Percentiles rank a stretch among this genome's conserved stretches.
phyloP scores from a whole-genome alignment of 23 tunicate genomes.

The Diplosoma virens region DNA sequence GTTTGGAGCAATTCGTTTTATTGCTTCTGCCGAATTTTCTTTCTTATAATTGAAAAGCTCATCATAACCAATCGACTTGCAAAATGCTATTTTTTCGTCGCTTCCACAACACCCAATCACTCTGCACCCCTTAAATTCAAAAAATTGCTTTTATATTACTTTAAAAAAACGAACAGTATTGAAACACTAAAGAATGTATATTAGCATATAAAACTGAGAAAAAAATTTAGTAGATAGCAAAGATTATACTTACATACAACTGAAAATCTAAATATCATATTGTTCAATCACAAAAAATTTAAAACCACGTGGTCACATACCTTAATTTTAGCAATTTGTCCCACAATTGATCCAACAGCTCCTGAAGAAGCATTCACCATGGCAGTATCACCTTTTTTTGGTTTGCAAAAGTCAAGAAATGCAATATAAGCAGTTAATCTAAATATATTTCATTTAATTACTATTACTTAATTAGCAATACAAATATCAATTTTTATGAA shows the following conservation, averaged over 20 bases:
- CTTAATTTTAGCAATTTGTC: constrained; percentile 71
- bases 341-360: constrained; percentile 63
- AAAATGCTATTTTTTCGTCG: constrained; percentile 42
- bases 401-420: constrained; percentile 51
- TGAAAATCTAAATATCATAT: too few relatives aligned
- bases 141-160: too few relatives aligned
- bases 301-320: too few relatives aligned
- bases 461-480: too few relatives aligned
- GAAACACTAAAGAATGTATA: too few relatives aligned
- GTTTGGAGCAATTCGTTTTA: constrained; percentile 68
- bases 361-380: constrained; percentile 61
- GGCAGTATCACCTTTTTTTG: constrained; percentile 63
- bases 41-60: constrained; percentile 79
- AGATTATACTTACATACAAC: too few relatives aligned
- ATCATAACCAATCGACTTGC: constrained; percentile 71
- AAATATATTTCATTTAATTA: too few relatives aligned
- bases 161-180: too few relatives aligned
- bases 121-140: constrained; percentile 56
- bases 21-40: constrained; percentile 44
- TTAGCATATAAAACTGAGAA: too few relatives aligned
- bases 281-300: too few relatives aligned
- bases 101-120: constrained; percentile 55
- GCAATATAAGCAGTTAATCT: constrained; percentile 70
- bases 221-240: too few relatives aligned
- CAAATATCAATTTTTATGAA: too few relatives aligned